Evolutionary conservation across 2,888 invertebrate genomes (phyloP), one percentile per base, ranked within the genome.

Genomic region (Euzophera pinguis): DNA sequence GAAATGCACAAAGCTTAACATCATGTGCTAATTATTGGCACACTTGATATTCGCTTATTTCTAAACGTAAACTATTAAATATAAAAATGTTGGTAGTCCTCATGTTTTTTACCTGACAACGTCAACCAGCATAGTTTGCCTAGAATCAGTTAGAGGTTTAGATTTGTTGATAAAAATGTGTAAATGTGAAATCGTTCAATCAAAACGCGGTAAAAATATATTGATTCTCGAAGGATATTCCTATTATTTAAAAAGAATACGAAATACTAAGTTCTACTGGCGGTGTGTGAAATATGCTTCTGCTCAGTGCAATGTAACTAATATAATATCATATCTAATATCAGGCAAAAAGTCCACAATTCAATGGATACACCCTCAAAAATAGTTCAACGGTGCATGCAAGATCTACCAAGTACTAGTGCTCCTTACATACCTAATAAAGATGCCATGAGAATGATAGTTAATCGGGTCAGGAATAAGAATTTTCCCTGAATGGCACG

Each of bases 331-430:
- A n/a, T n/a, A n/a, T n/a, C n/a, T 22, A 38, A 12, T 38, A 13
- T 38, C 38, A 38, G 8, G 8, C 32, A 32, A 7, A 32, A 32
- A 32, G 32, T 8, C 32, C 32, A 32, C 3, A 3, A 32, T 34
- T 47, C 47, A 34, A 47, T 47, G 47, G 47, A 47, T 10, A 9
- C 34, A 14, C 47, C 47, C 3, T 47, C 47, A 14, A 14, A 47
- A 14, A 47, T 47, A 9, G 14, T 47, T 9, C 47, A 47, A 34
- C 13, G 41, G 6, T 41, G 50, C 17, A 50, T 41, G 3, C 41
- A 50, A 14, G 50, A 50, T 32, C 10, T 47, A 35, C 47, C 47
- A 39, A 38, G 29, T 39, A 49, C 39, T 29, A 29, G 39, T 29
- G 49, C 39, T 39, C 39, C 49, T 3, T 39, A 49, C 39, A 39